phyloP scores from a whole-genome alignment of 2,113 vertebrate genomes.

The Erythrocercus mccallii region DNA sequence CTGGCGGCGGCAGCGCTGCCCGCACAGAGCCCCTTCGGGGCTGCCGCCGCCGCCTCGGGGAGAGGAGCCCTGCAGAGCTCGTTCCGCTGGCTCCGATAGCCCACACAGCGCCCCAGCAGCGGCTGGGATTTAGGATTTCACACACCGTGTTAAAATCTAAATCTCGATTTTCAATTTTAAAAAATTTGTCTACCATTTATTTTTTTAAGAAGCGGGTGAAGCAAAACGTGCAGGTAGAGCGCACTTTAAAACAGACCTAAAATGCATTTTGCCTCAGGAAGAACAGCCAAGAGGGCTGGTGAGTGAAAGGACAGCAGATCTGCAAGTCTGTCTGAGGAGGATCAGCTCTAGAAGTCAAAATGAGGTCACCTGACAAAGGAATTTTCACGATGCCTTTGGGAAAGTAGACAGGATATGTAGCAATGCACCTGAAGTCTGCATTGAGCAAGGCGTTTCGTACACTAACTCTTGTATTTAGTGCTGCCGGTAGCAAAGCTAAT shows the following conservation, averaged over 20 bases:
- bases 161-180: not conserved
- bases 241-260: not conserved
- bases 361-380: not conserved
- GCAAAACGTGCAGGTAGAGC: not conserved
- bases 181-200: fast-evolving
- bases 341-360: not conserved
- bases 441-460: not conserved
- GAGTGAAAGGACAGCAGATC: not conserved
- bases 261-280: fast-evolving
- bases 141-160: fast-evolving
- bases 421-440: not conserved
- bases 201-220: not conserved
- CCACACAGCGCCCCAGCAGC: fast-evolving
- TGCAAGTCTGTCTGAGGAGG: not conserved
- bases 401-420: fast-evolving
- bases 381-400: not conserved
- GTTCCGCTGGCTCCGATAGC: fast-evolving
- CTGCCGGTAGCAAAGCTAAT: not conserved
- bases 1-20: not conserved
- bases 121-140: not conserved
- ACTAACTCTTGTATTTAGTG: fast-evolving
- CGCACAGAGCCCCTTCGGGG: fast-evolving
- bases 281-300: not conserved
- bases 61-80: not conserved
- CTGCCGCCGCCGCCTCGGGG: not conserved